Conservation (phyloP, 2,797 vertebrate species). For the Remorina albescens region DNA sequence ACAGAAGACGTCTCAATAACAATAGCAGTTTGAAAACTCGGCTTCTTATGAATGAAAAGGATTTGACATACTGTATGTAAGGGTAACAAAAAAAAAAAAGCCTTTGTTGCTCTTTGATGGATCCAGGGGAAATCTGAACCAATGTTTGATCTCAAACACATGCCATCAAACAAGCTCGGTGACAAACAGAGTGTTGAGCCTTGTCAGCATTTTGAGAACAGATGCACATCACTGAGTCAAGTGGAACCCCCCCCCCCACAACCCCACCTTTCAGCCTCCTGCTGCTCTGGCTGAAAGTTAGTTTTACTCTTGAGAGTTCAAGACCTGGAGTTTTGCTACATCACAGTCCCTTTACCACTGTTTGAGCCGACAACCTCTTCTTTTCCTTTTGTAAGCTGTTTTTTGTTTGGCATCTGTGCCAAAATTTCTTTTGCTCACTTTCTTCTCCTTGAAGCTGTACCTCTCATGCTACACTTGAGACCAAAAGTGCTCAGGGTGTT, state of each 20-base stretch:
- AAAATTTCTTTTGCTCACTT: no score
- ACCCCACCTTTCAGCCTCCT: no score
- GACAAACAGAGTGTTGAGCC: conserved; percentile 2
- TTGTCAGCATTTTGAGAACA: conserved; percentile 28
- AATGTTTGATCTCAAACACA: conserved; percentile 56
- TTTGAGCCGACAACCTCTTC: neutral
- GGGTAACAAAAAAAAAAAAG: conserved; percentile 38
- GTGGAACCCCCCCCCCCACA: neutral
- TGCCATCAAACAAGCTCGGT: conserved; percentile 16
- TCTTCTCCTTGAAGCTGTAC: neutral
- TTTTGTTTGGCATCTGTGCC: no score
- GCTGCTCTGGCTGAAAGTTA: neutral
- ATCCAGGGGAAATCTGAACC: conserved; percentile 37
- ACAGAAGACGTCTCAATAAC: conserved; percentile 50
- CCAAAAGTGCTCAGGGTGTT: neutral
- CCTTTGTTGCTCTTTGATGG: conserved; percentile 46
- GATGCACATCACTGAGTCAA: conserved; percentile 15
- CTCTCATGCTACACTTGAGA: neutral
- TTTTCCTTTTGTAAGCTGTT: neutral
- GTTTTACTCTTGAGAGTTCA: neutral
- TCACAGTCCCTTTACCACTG: neutral
- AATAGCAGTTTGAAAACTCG: conserved; percentile 39
- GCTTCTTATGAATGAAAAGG: conserved; percentile 34
- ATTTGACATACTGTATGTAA: conserved; percentile 41
- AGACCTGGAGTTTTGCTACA: neutral